Evolutionary conservation across 2,888 invertebrate species (phyloP).

Genomic region (Sphaerophoria taeniata): DNA sequence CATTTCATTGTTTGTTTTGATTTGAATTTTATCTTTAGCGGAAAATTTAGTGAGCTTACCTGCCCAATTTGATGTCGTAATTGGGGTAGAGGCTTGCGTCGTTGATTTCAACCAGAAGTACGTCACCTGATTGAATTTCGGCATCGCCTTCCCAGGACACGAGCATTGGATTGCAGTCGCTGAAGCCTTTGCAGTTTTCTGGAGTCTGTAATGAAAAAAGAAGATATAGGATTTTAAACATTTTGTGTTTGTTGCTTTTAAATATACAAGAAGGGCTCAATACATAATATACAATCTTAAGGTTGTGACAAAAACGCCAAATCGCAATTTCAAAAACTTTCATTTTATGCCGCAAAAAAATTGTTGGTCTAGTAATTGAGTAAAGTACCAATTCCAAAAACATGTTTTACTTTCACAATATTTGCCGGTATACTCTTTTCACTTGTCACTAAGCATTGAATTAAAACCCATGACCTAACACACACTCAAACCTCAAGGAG

Average conservation of each 20-base stretch:
- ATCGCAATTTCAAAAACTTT: no score
- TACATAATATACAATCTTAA: no score
- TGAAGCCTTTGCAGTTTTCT: conserved; percentile 81
- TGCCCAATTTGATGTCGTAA: conserved; percentile 77
- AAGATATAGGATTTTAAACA: neutral
- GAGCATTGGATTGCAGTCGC: conserved; percentile 85
- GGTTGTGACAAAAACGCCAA: no score
- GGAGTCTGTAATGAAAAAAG: conserved; percentile 78
- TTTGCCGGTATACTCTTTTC: no score
- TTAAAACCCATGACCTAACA: no score
- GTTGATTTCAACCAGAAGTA: conserved; percentile 88
- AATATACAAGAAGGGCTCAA: neutral
- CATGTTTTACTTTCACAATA: no score
- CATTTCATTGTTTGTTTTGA: neutral
- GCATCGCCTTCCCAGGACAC: conserved; percentile 87
- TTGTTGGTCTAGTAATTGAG: no score
- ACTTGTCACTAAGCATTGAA: no score
- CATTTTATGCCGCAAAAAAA: no score
- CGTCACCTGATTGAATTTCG: conserved; percentile 89
- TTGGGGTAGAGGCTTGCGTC: conserved; percentile 84
- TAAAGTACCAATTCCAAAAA: no score
- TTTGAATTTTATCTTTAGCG: neutral
- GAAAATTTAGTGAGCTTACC: conserved; percentile 75
- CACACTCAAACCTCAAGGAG: no score
- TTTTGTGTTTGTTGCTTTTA: no score